Evolutionary conservation across 53 echinoderm and acorn worm species (phyloP).

Genomic region (Arbacia lixula): DNA sequence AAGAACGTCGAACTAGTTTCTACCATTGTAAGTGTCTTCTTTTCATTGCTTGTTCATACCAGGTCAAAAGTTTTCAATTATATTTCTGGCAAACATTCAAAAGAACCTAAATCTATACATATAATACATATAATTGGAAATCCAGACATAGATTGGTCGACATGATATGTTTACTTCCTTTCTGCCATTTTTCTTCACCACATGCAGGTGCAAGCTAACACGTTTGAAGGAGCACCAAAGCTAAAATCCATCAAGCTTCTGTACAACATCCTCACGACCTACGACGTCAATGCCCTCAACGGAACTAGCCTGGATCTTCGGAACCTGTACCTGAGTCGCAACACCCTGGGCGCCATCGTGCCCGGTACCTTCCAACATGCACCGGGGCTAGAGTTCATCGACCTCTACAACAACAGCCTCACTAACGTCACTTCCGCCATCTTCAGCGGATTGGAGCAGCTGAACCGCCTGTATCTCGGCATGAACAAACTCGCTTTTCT

Average conservation of each 20-base stretch:
- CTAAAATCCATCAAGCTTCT: constrained; percentile 20
- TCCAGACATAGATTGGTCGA: too few relatives aligned
- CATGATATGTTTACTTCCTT: too few relatives aligned
- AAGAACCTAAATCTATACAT: too few relatives aligned
- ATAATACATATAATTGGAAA: too few relatives aligned
- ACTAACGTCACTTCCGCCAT: background rate
- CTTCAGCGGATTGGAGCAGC: background rate
- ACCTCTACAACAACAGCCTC: constrained; percentile 18
- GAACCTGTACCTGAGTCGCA: constrained; percentile 18
- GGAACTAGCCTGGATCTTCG: background rate
- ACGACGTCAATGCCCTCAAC: background rate
- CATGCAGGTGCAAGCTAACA: constrained; percentile 7
- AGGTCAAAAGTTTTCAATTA: too few relatives aligned
- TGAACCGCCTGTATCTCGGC: constrained; percentile 12
- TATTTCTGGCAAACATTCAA: too few relatives aligned
- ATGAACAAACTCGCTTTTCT: constrained; percentile 21
- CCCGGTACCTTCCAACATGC: constrained; percentile 18
- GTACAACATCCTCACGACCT: constrained; percentile 1
- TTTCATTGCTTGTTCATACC: too few relatives aligned
- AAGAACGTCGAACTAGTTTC: too few relatives aligned
- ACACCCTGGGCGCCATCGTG: background rate
- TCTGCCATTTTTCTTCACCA: too few relatives aligned
- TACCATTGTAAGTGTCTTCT: too few relatives aligned
- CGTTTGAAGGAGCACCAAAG: constrained; percentile 26
- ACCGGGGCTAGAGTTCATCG: constrained; percentile 21